A percentile compares a stretch with the other conserved stretches of the same genome.
Evolutionary conservation across 2,113 vertebrate genomes (phyloP).

Genomic region (Marcusenius ussheri): DNA sequence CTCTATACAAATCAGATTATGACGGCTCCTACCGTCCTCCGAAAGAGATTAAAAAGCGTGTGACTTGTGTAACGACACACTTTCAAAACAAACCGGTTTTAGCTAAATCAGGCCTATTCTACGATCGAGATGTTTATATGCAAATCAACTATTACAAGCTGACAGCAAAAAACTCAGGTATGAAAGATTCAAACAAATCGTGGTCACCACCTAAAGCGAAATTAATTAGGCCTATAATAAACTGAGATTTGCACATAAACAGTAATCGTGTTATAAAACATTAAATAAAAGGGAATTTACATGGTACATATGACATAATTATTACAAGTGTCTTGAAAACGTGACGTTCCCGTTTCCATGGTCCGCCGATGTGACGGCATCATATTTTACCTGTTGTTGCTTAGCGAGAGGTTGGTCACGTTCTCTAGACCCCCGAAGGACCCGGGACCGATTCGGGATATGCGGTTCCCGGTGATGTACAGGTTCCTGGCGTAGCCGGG

Average conservation of each 20-base stretch:
- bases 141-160: neutral
- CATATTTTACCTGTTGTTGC: slow-evolving; percentile 58
- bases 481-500: slow-evolving; percentile 53
- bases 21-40: neutral
- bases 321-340: neutral
- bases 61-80: neutral
- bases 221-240: neutral
- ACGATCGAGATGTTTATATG: neutral
- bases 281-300: neutral
- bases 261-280: neutral
- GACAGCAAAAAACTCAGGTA: neutral
- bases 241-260: neutral
- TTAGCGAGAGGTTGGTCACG: slow-evolving; percentile 59
- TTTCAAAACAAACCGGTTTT: neutral
- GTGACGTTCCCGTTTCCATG: neutral
- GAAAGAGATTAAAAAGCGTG: neutral
- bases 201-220: neutral
- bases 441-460: slow-evolving; percentile 46
- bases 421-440: slow-evolving; percentile 54
- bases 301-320: neutral
- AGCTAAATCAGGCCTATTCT: neutral
- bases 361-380: neutral
- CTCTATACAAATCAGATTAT: neutral
- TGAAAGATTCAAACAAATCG: neutral
- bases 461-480: slow-evolving; percentile 59